Percentiles rank a stretch among this genome's conserved stretches.
Conservation (phyloP, 2,888 invertebrate species). For the Amaurobius ferox region DNA sequence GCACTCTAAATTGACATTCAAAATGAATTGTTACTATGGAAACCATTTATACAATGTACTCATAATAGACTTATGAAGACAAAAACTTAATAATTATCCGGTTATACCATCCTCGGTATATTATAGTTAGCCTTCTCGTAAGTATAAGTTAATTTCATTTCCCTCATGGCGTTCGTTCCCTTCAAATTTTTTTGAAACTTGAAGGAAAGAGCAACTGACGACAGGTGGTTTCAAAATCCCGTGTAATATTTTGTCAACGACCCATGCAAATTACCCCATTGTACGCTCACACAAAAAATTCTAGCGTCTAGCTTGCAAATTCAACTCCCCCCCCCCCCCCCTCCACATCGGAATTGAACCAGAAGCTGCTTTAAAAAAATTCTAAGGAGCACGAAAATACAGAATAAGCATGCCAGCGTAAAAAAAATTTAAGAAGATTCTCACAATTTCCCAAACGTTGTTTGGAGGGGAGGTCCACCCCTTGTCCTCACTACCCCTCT, state of each 20-base stretch:
- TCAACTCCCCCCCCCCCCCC: neutral
- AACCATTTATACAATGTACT: no score
- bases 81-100: no score
- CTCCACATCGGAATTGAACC: neutral
- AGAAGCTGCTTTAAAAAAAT: neutral
- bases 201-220: neutral
- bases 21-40: no score
- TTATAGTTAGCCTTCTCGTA: no score
- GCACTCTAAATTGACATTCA: no score
- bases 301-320: neutral
- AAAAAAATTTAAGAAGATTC: constrained; percentile 39
- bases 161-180: no score
- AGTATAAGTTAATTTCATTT: no score
- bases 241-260: neutral
- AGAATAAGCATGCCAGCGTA: neutral
- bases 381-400: neutral
- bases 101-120: no score
- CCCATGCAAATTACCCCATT: constrained; percentile 24
- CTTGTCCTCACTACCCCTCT: neutral
- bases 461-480: neutral
- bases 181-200: no score
- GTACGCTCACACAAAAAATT: neutral
- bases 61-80: no score
- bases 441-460: constrained; percentile 19
- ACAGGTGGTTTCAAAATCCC: neutral